These are phyloP conservation scores for Hydrozoanthus tunicans DNA, from an alignment of 64 coral and sea anemone species.

Conservation along the genomic window DNA sequence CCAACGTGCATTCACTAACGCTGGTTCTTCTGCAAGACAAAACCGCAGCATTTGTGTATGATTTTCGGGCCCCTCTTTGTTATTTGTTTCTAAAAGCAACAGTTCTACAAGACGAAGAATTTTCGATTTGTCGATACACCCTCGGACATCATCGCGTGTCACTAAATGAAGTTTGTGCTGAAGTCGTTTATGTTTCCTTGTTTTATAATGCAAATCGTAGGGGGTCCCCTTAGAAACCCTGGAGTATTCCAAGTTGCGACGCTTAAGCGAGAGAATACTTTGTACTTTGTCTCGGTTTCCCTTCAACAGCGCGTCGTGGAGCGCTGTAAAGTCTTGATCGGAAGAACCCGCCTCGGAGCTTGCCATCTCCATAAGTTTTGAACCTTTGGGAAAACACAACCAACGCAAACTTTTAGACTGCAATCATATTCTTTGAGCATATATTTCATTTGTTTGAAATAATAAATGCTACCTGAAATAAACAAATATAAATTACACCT, in stretches of 20 bases:
- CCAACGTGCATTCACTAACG: neutral
- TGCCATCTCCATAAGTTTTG: neutral
- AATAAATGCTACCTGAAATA: too few species aligned
- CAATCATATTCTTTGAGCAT: too few species aligned
- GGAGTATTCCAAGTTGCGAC: neutral
- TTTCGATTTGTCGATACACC: neutral
- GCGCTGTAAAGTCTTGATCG: neutral
- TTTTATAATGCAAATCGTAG: neutral
- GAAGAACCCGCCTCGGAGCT: neutral
- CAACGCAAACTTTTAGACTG: too few species aligned
- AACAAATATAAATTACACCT: too few species aligned
- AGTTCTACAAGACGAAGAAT: conserved; percentile 22
- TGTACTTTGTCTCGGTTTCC: conserved; percentile 9
- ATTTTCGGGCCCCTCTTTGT: neutral
- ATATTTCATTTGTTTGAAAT: too few species aligned
- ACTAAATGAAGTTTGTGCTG: neutral
- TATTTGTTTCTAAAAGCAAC: conserved; percentile 1
- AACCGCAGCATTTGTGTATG: neutral
- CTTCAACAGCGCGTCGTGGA: neutral
- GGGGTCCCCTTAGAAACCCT: neutral
- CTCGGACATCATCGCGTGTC: neutral
- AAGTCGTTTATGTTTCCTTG: neutral
- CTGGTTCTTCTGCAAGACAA: conserved; percentile 20
- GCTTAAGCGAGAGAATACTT: conserved; percentile 9
- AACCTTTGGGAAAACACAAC: too few species aligned